Percentiles rank a stretch among this genome's conserved stretches.
Conservation (phyloP, 1,140 invertebrate genomes). For the Leptopilina boulardi region DNA sequence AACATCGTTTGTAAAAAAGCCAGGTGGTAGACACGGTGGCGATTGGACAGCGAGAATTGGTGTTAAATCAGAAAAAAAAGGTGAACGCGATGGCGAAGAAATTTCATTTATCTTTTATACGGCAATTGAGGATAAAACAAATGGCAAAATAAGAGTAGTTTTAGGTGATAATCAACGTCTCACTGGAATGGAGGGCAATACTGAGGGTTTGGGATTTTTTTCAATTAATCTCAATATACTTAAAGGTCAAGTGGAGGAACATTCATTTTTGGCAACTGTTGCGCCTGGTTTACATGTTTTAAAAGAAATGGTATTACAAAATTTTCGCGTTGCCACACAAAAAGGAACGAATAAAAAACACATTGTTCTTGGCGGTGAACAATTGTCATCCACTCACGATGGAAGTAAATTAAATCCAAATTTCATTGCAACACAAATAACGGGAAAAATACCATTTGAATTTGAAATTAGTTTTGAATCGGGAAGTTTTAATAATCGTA, state of each 20-base stretch:
- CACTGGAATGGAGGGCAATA: slow-evolving; percentile 85
- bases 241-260: slow-evolving; percentile 80
- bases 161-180: slow-evolving; percentile 78
- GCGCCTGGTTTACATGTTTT: slow-evolving; percentile 84
- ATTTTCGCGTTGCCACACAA: slow-evolving; percentile 79
- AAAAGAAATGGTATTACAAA: slow-evolving; percentile 86
- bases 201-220: slow-evolving; percentile 88
- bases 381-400: slow-evolving; percentile 74
- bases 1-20: slow-evolving; percentile 93
- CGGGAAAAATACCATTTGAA: slow-evolving; percentile 87
- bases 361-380: slow-evolving; percentile 81
- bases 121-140: slow-evolving; percentile 83
- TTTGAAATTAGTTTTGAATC: slow-evolving; percentile 92
- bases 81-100: slow-evolving; percentile 70
- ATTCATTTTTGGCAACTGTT: slow-evolving; percentile 84
- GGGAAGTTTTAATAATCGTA: slow-evolving; percentile 78
- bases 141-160: slow-evolving; percentile 79
- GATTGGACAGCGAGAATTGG: slow-evolving; percentile 94
- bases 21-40: slow-evolving; percentile 87
- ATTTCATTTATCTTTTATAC: slow-evolving; percentile 87
- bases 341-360: slow-evolving; percentile 77
- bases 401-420: slow-evolving; percentile 81
- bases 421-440: slow-evolving; percentile 89
- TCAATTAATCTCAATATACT: slow-evolving; percentile 73
- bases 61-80: slow-evolving; percentile 76